phyloP scores from a whole-genome alignment of 2,888 invertebrate species.

The Mallateleia sp. region DNA sequence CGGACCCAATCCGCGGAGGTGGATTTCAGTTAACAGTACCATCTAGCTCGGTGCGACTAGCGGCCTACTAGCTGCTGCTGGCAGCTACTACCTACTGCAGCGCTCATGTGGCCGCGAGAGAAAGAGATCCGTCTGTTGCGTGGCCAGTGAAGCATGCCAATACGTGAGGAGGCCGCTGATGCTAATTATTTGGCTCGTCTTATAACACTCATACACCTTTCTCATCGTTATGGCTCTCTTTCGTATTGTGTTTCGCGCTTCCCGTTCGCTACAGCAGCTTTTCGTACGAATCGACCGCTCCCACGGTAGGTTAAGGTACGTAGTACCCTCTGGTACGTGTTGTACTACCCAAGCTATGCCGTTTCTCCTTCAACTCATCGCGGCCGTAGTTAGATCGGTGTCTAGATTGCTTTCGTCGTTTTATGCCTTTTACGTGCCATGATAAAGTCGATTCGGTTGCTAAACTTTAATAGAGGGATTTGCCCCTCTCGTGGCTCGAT shows the following conservation, averaged over 20 bases:
- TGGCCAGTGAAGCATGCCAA: conserved; percentile 79
- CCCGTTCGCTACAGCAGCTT: conserved; percentile 80
- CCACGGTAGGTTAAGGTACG: conserved; percentile 81
- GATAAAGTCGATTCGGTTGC: conserved; percentile 79
- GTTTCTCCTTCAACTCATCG: conserved; percentile 78
- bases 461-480: conserved; percentile 82
- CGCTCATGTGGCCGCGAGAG: conserved; percentile 33
- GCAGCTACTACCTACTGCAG: conserved; percentile 35
- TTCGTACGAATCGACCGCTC: conserved; percentile 80
- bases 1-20: conserved; percentile 32
- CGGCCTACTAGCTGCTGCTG: conserved; percentile 2
- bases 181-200: conserved; percentile 85
- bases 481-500: conserved; percentile 72
- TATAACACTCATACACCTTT: conserved; percentile 80
- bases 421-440: conserved; percentile 86
- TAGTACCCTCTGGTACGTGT: conserved; percentile 76
- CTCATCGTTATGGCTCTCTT: conserved; percentile 76
- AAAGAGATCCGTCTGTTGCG: conserved; percentile 75
- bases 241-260: conserved; percentile 78
- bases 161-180: conserved; percentile 80
- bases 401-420: conserved; percentile 87
- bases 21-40: conserved; percentile 59
- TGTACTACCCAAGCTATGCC: conserved; percentile 71
- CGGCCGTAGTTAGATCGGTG: conserved; percentile 82
- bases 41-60: conserved; percentile 5